A percentile compares a stretch with the other conserved stretches of the same genome.
Evolutionary conservation across 2,797 vertebrate genomes (phyloP).

Genomic region (Myotis myotis): DNA sequence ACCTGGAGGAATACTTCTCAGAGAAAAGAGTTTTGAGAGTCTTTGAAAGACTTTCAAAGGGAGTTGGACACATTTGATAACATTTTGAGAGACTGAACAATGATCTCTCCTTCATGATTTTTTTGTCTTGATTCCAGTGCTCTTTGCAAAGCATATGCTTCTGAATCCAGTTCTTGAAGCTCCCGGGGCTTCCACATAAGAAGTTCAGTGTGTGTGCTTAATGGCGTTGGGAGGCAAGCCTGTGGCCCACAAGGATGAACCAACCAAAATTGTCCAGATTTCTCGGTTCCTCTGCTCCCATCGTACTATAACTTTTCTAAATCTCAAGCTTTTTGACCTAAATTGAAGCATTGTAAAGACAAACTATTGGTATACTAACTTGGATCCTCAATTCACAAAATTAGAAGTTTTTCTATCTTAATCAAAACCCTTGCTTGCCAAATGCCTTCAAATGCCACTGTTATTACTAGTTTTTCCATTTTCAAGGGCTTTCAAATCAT

Average conservation of each 20-base stretch:
- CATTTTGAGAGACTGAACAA: neutral
- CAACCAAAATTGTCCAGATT: neutral
- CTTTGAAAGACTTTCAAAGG: neutral
- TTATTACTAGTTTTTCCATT: neutral
- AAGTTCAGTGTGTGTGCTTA: neutral
- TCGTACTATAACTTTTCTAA: neutral
- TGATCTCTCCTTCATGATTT: neutral
- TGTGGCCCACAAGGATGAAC: rapidly evolving
- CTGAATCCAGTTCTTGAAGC: neutral
- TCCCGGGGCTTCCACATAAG: neutral
- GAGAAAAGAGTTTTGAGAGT: neutral
- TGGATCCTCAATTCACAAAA: neutral
- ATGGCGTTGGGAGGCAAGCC: neutral
- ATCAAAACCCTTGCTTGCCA: neutral
- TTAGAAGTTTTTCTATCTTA: neutral
- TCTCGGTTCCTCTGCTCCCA: neutral
- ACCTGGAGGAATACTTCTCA: neutral
- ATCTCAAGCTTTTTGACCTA: neutral
- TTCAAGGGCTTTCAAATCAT: neutral
- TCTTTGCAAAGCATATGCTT: neutral
- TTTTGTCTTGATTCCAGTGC: neutral
- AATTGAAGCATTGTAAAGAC: neutral
- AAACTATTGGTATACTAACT: neutral
- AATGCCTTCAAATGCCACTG: neutral
- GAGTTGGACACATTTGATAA: neutral